Conservation (phyloP, 2,797 vertebrate genomes). For the Lagorchestes hirsutus region DNA sequence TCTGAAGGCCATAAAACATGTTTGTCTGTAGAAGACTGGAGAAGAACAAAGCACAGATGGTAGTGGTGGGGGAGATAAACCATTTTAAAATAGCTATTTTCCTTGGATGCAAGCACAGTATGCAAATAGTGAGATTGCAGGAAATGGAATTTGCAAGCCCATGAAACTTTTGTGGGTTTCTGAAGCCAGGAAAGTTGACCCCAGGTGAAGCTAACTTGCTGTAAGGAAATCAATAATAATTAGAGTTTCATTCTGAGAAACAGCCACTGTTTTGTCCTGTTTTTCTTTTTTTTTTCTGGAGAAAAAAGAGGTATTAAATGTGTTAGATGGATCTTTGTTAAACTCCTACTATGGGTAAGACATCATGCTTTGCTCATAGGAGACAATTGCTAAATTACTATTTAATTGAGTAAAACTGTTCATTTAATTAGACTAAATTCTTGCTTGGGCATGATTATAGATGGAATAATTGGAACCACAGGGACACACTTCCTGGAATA, state of each 20-base stretch:
- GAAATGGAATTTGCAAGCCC: not conserved
- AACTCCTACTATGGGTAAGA: not conserved
- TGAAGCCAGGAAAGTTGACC: not conserved
- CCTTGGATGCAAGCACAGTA: slow-evolving; percentile 19
- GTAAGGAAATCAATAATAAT: not conserved
- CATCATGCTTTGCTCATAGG: not conserved
- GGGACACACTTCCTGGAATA: not conserved
- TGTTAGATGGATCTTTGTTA: not conserved
- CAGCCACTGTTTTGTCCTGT: not conserved
- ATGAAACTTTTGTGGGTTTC: not conserved
- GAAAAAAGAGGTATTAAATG: not conserved
- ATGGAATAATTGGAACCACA: not conserved
- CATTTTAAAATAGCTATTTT: slow-evolving; percentile 29
- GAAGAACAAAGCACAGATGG: slow-evolving; percentile 1
- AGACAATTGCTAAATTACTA: not conserved
- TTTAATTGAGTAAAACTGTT: not conserved
- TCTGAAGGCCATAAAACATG: slow-evolving; percentile 30
- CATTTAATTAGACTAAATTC: not conserved
- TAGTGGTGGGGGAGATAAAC: not conserved
- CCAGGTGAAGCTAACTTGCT: not conserved
- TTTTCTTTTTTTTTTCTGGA: not conserved
- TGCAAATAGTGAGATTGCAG: not conserved
- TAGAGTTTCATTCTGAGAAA: not conserved
- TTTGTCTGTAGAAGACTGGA: slow-evolving; percentile 3
- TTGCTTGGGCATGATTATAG: not conserved